These are phyloP conservation scores for Priocnemis perturbator DNA, from an alignment of 2,888 invertebrate species.

Conservation along the genomic window DNA sequence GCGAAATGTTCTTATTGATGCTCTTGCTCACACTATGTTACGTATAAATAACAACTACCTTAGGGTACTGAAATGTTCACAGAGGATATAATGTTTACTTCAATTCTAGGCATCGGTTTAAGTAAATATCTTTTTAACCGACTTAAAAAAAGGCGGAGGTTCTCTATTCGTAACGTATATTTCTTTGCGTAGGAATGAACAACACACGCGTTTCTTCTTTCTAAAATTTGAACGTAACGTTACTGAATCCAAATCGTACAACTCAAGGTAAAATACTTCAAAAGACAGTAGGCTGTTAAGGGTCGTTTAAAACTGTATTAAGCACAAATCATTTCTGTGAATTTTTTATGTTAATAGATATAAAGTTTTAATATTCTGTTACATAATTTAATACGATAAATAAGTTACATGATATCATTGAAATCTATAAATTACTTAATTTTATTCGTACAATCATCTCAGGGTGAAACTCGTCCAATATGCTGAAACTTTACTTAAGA, in stretches of 20 bases:
- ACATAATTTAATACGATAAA: background rate
- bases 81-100: background rate
- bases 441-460: constrained; percentile 1
- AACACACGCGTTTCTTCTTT: constrained; percentile 5
- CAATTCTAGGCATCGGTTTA: background rate
- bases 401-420: background rate
- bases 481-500: constrained; percentile 37
- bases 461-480: constrained; percentile 33
- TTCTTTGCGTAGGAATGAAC: no score
- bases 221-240: background rate
- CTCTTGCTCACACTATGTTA: constrained; percentile 9
- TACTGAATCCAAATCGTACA: background rate
- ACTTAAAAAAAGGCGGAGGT: no score
- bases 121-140: background rate
- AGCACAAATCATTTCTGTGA: background rate
- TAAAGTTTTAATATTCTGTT: background rate
- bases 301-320: background rate
- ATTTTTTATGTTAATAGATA: background rate
- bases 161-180: no score
- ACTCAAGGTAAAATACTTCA: background rate
- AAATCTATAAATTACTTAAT: background rate
- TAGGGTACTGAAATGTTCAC: no score
- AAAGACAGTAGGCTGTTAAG: no score
- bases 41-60: constrained; percentile 11
- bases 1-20: background rate